Evolutionary conservation across 2,797 vertebrate species (phyloP).

Genomic region (Limosa lapponica): DNA sequence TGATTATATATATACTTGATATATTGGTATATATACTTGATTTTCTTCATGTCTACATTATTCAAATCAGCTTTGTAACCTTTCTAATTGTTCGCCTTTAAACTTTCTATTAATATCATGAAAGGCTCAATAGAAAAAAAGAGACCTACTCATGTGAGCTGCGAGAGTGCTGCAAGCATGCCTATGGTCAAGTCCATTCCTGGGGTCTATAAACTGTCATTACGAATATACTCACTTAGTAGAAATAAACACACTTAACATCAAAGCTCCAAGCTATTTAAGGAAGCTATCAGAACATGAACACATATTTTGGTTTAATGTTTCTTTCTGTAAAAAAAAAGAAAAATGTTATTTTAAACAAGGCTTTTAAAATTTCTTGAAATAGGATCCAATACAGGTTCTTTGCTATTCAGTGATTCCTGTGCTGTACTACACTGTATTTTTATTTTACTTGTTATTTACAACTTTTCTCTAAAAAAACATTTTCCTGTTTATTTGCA

Average conservation of each 20-base stretch:
- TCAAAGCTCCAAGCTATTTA: background rate
- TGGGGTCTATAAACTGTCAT: background rate
- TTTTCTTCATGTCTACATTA: background rate
- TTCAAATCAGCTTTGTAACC: background rate
- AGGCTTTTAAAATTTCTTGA: background rate
- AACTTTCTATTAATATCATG: background rate
- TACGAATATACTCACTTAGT: background rate
- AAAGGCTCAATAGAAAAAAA: background rate
- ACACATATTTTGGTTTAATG: background rate
- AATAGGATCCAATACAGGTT: background rate
- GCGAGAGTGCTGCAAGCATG: background rate
- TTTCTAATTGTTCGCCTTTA: background rate
- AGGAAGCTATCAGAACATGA: constrained; percentile 1
- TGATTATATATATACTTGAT: background rate
- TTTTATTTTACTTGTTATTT: background rate
- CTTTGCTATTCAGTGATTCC: background rate
- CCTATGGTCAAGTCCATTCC: background rate
- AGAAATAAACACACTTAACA: background rate
- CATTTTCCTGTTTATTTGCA: background rate
- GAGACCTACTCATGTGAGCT: background rate
- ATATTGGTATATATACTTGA: background rate
- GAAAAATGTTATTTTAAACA: background rate
- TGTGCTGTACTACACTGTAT: background rate
- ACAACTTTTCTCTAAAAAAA: background rate
- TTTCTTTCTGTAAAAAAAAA: background rate